These are phyloP conservation scores for Cabera pusaria DNA, from an alignment of 2,888 invertebrate genomes.

Conservation along the genomic window DNA sequence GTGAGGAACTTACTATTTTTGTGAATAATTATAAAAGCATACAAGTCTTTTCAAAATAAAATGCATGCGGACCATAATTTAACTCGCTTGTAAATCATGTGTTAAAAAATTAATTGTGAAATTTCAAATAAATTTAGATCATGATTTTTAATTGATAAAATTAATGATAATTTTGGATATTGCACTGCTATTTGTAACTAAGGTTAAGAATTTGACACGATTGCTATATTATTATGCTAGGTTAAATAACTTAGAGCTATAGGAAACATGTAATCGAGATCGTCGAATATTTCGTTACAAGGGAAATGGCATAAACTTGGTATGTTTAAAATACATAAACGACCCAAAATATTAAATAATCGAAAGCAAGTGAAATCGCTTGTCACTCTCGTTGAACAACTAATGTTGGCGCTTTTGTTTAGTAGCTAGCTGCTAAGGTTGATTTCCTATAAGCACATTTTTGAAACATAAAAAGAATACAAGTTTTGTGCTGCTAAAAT, in stretches of 20 bases:
- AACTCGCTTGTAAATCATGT: conserved; percentile 5
- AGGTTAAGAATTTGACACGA: conserved; percentile 31
- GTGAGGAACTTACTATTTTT: too few relatives aligned
- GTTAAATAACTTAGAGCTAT: conserved; percentile 42
- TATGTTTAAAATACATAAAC: conserved; percentile 69
- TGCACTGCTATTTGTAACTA: conserved; percentile 25
- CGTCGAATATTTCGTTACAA: conserved; percentile 54
- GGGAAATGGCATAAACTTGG: conserved; percentile 59
- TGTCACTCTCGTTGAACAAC: too few relatives aligned
- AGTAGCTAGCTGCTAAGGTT: conserved; percentile 6
- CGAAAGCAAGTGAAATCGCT: too few relatives aligned
- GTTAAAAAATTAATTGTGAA: not conserved
- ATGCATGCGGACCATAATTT: conserved; percentile 11
- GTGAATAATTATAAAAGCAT: too few relatives aligned
- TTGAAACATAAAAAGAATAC: too few relatives aligned
- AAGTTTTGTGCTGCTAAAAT: not conserved
- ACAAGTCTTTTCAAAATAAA: too few relatives aligned
- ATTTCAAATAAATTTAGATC: conserved; percentile 2
- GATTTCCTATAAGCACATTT: not conserved
- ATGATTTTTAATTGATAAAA: not conserved
- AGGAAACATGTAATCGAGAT: conserved; percentile 56
- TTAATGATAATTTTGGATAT: conserved; percentile 5
- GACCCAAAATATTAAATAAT: conserved; percentile 36
- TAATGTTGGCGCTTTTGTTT: too few relatives aligned
- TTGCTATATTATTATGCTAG: conserved; percentile 40